Evolutionary conservation across 2,888 invertebrate genomes (phyloP), one percentile per base, ranked within the genome.

Genomic region (Fragum whitleyi): DNA sequence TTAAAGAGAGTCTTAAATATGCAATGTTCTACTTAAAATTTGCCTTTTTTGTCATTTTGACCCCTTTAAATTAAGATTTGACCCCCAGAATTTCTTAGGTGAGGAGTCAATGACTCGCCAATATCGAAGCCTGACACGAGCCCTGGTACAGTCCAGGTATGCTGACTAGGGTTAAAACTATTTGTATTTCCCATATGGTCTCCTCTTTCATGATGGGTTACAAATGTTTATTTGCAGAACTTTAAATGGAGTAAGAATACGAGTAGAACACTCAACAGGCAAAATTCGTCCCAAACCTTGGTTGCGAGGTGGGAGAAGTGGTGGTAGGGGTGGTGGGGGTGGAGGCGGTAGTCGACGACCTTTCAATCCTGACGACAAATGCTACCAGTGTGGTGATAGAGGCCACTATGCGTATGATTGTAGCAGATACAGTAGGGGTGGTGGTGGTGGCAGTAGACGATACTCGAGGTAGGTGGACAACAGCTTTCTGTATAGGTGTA

Each of bases 401-500:
- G 98, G 98, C 11, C 98, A 98, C 94, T 98, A 98, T 94, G 98
- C 98, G 71, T 96, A 98, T 87, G 97, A 98, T 94, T 98, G 98
- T 94, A 84, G 89, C 16, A 84, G 88, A 65, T 83, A 78, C 55
- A 78, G 71, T 61, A 51, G 80, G 42, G 65, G 80, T 51, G 74
- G 81, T 39, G 65, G 80, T 51, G 53, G 74, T 23, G 55, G 21
- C 11, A 55, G 36, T 23, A 14, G 59, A 26, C 32, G 47, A 51
- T 69, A 53, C 29, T 53, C 53, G 28, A 69, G 51, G 69, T 69
- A 53, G 5, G 47, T n/a, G n/a, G n/a, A n/a, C n/a, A n/a, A n/a
- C n/a, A n/a, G n/a, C n/a, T n/a, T n/a, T n/a, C n/a, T n/a, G n/a
- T n/a, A n/a, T n/a, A n/a, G n/a, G n/a, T n/a, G n/a, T n/a, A n/a